Percentiles rank a stretch among this genome's conserved stretches.
Evolutionary conservation across 2,797 vertebrate species (phyloP).

Genomic region (Mormyrops boulengeri): DNA sequence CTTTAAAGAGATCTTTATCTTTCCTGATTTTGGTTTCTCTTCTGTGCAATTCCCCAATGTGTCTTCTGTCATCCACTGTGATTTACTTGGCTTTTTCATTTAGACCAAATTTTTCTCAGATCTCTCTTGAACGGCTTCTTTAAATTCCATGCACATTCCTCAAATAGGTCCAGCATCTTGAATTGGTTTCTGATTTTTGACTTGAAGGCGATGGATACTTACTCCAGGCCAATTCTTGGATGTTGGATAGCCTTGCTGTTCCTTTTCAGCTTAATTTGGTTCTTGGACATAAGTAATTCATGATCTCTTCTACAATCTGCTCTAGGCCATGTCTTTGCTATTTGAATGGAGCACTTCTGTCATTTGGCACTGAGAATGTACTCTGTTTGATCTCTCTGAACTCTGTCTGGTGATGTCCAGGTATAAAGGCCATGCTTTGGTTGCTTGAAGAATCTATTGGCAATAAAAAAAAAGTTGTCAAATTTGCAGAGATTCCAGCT

Average conservation of each 20-base stretch:
- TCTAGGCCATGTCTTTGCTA: not conserved
- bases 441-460: not conserved
- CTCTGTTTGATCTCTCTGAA: not conserved
- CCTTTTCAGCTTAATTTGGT: not conserved
- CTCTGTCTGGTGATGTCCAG: not conserved
- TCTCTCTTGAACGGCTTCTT: not conserved
- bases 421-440: not conserved
- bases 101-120: not conserved
- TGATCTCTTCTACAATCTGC: not conserved
- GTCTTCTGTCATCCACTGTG: not conserved
- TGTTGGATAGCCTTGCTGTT: not conserved
- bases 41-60: not conserved
- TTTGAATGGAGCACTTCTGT: not conserved
- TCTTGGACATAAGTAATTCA: not conserved
- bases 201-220: not conserved
- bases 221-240: not conserved
- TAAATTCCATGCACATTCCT: not conserved
- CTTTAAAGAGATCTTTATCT: not conserved
- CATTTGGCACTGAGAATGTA: not conserved
- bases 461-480: not conserved
- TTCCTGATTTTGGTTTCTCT: not conserved
- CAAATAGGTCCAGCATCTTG: not conserved
- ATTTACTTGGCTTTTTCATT: not conserved
- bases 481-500: not conserved
- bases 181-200: not conserved